phyloP scores from a whole-genome alignment of 2,113 vertebrate species.

The Gnathonemus echidnorhynchus region DNA sequence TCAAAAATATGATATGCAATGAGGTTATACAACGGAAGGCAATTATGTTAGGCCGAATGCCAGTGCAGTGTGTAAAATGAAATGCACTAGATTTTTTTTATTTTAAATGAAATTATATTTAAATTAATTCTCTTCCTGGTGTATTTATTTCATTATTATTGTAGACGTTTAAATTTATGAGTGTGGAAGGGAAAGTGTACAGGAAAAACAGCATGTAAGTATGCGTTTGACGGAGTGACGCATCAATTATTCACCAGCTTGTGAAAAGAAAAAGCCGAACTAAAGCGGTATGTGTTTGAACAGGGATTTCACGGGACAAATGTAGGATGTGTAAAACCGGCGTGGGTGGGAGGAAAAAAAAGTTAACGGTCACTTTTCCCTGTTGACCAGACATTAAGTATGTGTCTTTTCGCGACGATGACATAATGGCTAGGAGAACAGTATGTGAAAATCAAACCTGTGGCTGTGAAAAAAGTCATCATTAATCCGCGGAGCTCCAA shows the following conservation, averaged over 20 bases:
- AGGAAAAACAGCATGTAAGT: background rate
- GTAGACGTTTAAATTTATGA: background rate
- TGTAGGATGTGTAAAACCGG: constrained; percentile 10
- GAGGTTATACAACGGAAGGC: background rate
- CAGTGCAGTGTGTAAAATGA: background rate
- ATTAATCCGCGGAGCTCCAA: background rate
- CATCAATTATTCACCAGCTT: constrained; percentile 13
- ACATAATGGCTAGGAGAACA: constrained; percentile 13
- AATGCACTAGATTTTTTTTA: background rate
- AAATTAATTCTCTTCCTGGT: background rate
- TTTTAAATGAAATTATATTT: background rate
- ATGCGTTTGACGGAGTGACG: background rate
- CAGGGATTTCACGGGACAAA: constrained; percentile 12
- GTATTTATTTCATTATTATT: background rate
- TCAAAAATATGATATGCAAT: background rate
- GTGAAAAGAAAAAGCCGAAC: background rate
- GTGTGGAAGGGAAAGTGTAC: background rate
- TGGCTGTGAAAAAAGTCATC: background rate
- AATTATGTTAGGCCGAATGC: background rate
- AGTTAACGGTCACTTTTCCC: constrained; percentile 14
- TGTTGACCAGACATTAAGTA: constrained; percentile 15
- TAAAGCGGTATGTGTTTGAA: constrained; percentile 8
- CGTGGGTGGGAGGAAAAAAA: constrained; percentile 7
- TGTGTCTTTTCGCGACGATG: constrained; percentile 16
- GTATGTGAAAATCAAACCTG: constrained; percentile 8